A percentile compares a stretch with the other conserved stretches of the same genome.
These are phyloP conservation scores for Proteles cristata DNA, from an alignment of 2,113 vertebrate species.

Conservation along the genomic window DNA sequence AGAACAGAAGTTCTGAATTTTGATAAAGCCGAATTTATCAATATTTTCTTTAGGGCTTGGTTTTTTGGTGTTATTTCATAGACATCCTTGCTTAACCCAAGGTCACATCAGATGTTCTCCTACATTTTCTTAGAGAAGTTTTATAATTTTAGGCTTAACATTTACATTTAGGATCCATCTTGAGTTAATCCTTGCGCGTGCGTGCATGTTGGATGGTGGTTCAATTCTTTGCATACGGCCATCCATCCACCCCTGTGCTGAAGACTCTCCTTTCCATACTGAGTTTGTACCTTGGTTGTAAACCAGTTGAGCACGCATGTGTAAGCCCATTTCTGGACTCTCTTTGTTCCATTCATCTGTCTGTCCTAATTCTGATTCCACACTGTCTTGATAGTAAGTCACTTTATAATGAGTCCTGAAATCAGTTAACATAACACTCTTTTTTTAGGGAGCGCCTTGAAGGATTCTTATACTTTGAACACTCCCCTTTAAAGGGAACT, in stretches of 20 bases:
- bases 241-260: background rate
- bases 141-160: background rate
- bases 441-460: background rate
- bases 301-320: background rate
- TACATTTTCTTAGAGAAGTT: background rate
- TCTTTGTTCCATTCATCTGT: background rate
- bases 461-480: background rate
- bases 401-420: background rate
- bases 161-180: background rate
- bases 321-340: background rate
- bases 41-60: background rate
- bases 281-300: background rate
- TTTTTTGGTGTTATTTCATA: background rate
- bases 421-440: background rate
- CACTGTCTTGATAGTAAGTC: background rate
- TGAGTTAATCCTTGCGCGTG: background rate
- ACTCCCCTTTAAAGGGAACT: background rate
- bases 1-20: background rate
- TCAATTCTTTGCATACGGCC: background rate
- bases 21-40: background rate
- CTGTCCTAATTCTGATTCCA: background rate
- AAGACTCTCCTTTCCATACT: background rate
- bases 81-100: background rate
- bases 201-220: background rate
- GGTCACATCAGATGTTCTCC: background rate